Base-by-base conservation (phyloP, 1,140 invertebrate species). In the Anastrepha obliqua region DNA sequence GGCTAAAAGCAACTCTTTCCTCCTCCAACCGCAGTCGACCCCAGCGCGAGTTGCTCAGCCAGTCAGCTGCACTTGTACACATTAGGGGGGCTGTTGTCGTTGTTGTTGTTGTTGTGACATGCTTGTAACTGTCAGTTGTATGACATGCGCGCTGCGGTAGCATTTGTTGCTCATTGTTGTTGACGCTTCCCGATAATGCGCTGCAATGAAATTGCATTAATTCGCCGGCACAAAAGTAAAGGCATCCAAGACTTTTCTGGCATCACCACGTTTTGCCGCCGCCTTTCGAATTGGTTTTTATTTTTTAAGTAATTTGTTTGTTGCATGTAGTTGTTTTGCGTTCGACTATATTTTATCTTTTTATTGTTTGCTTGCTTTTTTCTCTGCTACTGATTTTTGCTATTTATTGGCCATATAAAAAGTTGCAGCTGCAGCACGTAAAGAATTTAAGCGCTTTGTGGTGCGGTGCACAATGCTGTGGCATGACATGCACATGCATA, bases 181-280 rank as follows among this genome's bases (percentile, higher is more conserved):
- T 81, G 51, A 7, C 8, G 44, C 51, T 55, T 47, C n/a, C 55
- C 47, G 8, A 42, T 17, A 81, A 15, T 13, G 74, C n/a, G 7
- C 15, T 20, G 74, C 74, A 81, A 55, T n/a, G 74, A 55, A 55
- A 81, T 55, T 81, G 44, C 74, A 55, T 81, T 81, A 81, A 81
- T 81, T 67, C 64, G 47, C 70, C 17, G 8, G 29, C 64, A 67
- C 3, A 29, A 44, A 74, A 67, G 39, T 39, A 67, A 67, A 67
- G 55, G 29, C 29, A 39, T 9, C 0, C 29, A 9, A 67, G 39
- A 9, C 20, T 11, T 20, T 67, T 67, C 29, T 29, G 20, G 29
- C 65, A 0, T 9, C 1, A 13, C 9, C 13, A 29, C 65, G 29
- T 74, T 47, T 2, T 11, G 15, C 9, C 15, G 3, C 39, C 15